These are phyloP conservation scores for Cheirogaleus medius DNA, from an alignment of 2,113 vertebrate genomes.

Conservation along the genomic window DNA sequence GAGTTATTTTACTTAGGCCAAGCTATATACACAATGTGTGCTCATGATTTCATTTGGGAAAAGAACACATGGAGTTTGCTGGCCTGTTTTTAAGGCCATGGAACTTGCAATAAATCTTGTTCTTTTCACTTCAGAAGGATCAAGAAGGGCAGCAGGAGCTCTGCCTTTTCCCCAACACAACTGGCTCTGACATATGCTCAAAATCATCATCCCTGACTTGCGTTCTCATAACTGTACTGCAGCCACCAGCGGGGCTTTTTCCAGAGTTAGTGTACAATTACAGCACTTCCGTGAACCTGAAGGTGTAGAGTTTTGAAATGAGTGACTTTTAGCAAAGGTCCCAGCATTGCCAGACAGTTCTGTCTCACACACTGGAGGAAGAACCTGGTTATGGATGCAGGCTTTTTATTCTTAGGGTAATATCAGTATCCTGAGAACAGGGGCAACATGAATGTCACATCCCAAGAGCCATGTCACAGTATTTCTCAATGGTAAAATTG, in stretches of 20 bases:
- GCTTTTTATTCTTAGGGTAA: background rate
- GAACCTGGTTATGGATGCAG: background rate
- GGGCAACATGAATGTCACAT: background rate
- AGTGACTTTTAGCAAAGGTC: background rate
- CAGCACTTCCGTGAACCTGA: background rate
- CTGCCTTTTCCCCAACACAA: background rate
- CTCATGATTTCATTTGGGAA: background rate
- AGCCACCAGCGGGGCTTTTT: background rate
- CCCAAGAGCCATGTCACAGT: background rate
- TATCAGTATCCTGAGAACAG: background rate
- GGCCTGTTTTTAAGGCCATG: background rate
- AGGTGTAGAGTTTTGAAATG: background rate
- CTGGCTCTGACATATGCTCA: constrained; percentile 21
- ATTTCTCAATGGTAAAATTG: background rate
- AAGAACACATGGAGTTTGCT: background rate
- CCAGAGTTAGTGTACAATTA: background rate
- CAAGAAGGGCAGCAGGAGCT: background rate
- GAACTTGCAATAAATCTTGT: constrained; percentile 50
- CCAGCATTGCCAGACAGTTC: background rate
- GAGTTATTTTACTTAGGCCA: constrained; percentile 25
- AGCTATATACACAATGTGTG: background rate
- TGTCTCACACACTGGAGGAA: background rate
- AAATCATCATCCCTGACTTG: constrained; percentile 3
- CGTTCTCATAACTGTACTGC: background rate
- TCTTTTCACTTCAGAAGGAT: constrained; percentile 29